Conservation (phyloP, 1,140 invertebrate species). For the Euura lappo region DNA sequence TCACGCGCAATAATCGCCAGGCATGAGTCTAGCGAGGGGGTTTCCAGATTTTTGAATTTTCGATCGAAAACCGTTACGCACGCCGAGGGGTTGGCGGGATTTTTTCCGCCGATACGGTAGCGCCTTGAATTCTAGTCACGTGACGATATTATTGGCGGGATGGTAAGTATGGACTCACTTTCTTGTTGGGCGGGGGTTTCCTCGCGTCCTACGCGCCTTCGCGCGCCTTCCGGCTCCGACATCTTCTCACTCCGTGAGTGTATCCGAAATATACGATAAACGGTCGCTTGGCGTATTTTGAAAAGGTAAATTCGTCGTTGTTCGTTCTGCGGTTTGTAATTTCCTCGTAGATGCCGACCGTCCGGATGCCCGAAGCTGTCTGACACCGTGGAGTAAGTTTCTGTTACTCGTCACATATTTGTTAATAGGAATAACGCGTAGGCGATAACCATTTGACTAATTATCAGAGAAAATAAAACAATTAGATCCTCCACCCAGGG, state of each 20-base stretch:
- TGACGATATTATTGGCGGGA: neutral
- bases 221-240: neutral
- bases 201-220: neutral
- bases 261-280: neutral
- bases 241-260: neutral
- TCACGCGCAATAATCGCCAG: neutral
- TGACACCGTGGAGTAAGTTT: slow-evolving; percentile 23
- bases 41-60: neutral
- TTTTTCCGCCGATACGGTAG: neutral
- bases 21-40: neutral
- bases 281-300: too few species aligned
- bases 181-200: neutral
- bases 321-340: neutral
- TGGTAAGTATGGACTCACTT: neutral
- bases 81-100: neutral
- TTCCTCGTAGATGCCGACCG: slow-evolving; percentile 12
- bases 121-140: neutral
- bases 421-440: neutral
- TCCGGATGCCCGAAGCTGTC: slow-evolving; percentile 23
- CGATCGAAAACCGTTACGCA: too few species aligned
- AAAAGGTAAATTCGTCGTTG: too few species aligned
- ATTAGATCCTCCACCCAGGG: slow-evolving; percentile 1
- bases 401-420: neutral
- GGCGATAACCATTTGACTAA: slow-evolving; percentile 11
- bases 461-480: slow-evolving; percentile 7